These are phyloP conservation scores for Drosophila dunni DNA, from an alignment of 1,140 invertebrate species.

Conservation along the genomic window DNA sequence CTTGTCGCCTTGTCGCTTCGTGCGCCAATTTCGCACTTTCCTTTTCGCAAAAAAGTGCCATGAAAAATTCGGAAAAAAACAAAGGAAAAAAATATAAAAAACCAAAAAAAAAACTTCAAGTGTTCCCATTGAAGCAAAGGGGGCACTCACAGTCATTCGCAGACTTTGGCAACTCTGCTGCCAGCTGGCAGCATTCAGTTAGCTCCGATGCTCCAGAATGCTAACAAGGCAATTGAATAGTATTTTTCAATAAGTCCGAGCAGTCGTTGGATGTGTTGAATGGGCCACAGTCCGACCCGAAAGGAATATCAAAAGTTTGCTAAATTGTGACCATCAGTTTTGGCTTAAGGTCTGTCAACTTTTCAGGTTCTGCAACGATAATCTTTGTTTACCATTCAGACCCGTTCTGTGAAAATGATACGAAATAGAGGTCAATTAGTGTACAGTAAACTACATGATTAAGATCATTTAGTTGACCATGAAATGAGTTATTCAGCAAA, in stretches of 20 bases:
- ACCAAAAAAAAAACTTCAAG: constrained; percentile 26
- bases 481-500: neutral
- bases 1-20: constrained; percentile 6
- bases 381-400: constrained; percentile 43
- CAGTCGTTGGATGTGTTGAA: constrained; percentile 9
- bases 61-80: constrained; percentile 30
- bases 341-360: constrained; percentile 22
- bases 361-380: constrained; percentile 45
- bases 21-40: constrained; percentile 63
- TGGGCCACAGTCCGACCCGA: constrained; percentile 10
- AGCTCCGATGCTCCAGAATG: constrained; percentile 4
- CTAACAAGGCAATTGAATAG: constrained; percentile 62
- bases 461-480: constrained; percentile 4
- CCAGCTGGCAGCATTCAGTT: constrained; percentile 20
- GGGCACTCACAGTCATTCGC: constrained; percentile 33
- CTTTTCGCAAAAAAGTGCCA: constrained; percentile 53
- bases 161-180: constrained; percentile 39
- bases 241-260: constrained; percentile 57
- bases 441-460: constrained; percentile 8
- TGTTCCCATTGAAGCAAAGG: constrained; percentile 28
- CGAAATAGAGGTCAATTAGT: constrained; percentile 21
- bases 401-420: too few relatives aligned
- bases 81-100: too few relatives aligned
- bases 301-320: constrained; percentile 11
- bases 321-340: too few relatives aligned